These are phyloP conservation scores for Limnothrissa miodon DNA, from an alignment of 2,113 vertebrate genomes.

Conservation along the genomic window DNA sequence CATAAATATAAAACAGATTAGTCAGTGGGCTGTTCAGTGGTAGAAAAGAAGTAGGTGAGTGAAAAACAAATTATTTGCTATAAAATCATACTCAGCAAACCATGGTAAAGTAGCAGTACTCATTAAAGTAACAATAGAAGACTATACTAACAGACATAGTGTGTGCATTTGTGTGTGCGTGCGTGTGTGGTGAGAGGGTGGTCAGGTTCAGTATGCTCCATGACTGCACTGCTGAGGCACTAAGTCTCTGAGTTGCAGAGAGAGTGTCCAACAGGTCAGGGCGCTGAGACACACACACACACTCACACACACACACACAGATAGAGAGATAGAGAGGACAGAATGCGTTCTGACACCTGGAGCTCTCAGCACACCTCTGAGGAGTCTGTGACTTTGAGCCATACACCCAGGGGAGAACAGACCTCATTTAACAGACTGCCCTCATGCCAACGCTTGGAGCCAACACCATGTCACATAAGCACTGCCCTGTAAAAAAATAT, in stretches of 20 bases:
- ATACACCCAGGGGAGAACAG: not conserved
- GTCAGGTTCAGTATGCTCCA: not conserved
- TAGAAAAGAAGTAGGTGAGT: not conserved
- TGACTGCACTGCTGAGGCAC: not conserved
- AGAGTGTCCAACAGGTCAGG: not conserved
- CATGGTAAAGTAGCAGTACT: too few relatives aligned
- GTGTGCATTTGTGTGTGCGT: too few relatives aligned
- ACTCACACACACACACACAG: too few relatives aligned
- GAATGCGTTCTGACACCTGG: not conserved
- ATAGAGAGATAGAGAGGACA: not conserved
- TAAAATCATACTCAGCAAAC: not conserved
- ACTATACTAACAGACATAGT: not conserved
- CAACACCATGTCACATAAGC: not conserved
- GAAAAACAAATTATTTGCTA: not conserved
- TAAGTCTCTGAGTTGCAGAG: not conserved
- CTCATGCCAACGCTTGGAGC: not conserved
- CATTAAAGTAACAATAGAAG: too few relatives aligned
- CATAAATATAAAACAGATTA: too few relatives aligned
- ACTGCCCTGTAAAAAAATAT: not conserved
- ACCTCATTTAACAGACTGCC: not conserved
- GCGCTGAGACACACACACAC: too few relatives aligned
- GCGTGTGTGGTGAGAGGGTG: not conserved
- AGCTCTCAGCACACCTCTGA: not conserved
- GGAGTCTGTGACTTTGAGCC: slow-evolving; percentile 9
- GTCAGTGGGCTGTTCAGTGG: not conserved